Evolutionary conservation across 2,888 invertebrate genomes (phyloP).

Genomic region (Harpalus rubripes): DNA sequence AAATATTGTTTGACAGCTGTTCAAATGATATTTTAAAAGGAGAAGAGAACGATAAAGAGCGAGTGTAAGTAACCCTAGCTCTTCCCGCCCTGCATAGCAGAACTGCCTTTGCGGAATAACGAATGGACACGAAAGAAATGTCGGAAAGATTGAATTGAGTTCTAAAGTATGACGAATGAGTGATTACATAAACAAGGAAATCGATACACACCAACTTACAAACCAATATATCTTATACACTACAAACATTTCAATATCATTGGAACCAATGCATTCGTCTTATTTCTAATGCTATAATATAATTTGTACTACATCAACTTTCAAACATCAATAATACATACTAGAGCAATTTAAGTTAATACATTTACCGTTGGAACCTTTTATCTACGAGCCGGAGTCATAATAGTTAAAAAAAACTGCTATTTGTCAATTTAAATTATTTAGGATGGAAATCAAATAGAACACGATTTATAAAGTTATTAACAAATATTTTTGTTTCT

Average conservation of each 20-base stretch:
- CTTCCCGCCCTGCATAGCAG: neutral
- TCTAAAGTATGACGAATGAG: slow-evolving; percentile 54
- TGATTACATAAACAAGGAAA: slow-evolving; percentile 53
- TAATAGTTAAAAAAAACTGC: no score
- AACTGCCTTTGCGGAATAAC: slow-evolving; percentile 15
- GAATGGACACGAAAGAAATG: slow-evolving; percentile 50
- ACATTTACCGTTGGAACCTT: neutral
- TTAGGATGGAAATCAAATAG: no score
- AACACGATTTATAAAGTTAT: no score
- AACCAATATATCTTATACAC: slow-evolving; percentile 20
- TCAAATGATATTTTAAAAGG: slow-evolving; percentile 52
- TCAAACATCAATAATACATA: neutral
- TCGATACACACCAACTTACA: slow-evolving; percentile 27
- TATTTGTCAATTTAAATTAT: no score
- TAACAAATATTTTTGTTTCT: no score
- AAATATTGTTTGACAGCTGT: slow-evolving; percentile 53
- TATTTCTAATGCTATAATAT: neutral
- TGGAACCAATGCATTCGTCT: neutral
- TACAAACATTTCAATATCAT: slow-evolving; percentile 19
- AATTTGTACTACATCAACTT: neutral
- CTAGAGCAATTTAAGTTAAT: neutral
- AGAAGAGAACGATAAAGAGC: slow-evolving; percentile 33
- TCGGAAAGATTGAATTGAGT: slow-evolving; percentile 53
- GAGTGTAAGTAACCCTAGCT: slow-evolving; percentile 4
- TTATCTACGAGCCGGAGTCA: no score